A percentile compares a stretch with the other conserved stretches of the same genome.
phyloP scores from a whole-genome alignment of 2,113 vertebrate species.

The Epinephelus lanceolatus region DNA sequence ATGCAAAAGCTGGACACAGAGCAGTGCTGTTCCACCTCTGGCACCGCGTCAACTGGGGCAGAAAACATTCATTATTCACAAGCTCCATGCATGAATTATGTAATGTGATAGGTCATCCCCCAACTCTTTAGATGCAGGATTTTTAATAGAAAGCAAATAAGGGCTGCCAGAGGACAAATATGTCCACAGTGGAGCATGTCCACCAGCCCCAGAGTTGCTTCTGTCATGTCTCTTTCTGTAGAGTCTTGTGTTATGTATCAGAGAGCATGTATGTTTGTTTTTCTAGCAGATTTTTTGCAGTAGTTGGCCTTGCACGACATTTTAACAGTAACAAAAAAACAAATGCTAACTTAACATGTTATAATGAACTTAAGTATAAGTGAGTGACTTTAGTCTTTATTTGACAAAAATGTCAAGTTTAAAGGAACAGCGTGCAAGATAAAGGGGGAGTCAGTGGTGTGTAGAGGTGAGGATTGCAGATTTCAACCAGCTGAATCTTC shows the following conservation, averaged over 20 bases:
- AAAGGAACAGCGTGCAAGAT: no score
- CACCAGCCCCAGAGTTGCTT: neutral
- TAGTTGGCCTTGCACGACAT: neutral
- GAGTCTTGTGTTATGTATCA: neutral
- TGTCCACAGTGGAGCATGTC: neutral
- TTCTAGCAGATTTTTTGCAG: neutral
- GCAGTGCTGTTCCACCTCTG: conserved; percentile 56
- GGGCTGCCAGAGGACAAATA: conserved; percentile 20
- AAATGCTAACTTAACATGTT: no score
- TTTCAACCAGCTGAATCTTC: no score
- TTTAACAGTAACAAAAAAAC: neutral
- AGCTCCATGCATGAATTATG: conserved; percentile 71
- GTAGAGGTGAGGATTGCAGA: no score
- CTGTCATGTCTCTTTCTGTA: neutral
- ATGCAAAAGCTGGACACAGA: conserved; percentile 35
- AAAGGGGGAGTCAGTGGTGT: no score
- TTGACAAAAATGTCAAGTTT: neutral
- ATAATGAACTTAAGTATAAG: no score
- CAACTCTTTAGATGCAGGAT: conserved; percentile 52
- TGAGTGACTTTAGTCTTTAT: neutral
- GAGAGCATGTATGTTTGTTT: neutral
- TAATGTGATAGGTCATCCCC: conserved; percentile 66
- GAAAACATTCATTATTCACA: conserved; percentile 77
- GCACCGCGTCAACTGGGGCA: conserved; percentile 64
- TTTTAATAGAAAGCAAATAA: conserved; percentile 62